Percentiles rank a stretch among this genome's conserved stretches.
Evolutionary conservation across 1,140 invertebrate species (phyloP).

Genomic region (Drosophila equinoxialis): DNA sequence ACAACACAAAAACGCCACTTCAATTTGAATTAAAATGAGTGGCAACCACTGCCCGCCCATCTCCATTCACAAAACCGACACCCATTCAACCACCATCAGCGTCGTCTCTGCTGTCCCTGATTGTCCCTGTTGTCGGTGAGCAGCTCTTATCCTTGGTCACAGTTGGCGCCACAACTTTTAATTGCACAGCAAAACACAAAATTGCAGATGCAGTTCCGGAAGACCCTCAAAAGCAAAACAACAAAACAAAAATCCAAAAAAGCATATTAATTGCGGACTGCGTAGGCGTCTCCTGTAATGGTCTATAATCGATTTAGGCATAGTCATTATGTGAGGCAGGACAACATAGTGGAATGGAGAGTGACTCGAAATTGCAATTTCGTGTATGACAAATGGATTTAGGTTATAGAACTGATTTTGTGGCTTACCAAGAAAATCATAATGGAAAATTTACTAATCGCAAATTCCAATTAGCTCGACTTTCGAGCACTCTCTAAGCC

Average conservation of each 20-base stretch:
- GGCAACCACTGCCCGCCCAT: constrained; percentile 19
- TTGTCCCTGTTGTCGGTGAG: background rate
- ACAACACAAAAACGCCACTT: constrained; percentile 79
- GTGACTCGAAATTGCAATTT: constrained; percentile 57
- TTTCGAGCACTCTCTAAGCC: background rate
- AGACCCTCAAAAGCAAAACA: constrained; percentile 34
- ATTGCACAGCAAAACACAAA: constrained; percentile 72
- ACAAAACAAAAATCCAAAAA: constrained; percentile 27
- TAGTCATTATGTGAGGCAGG: constrained; percentile 53
- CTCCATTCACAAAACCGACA: background rate
- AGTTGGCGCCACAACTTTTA: constrained; percentile 78
- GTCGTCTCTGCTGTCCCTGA: background rate
- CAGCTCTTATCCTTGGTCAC: constrained; percentile 51
- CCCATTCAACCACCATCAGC: background rate
- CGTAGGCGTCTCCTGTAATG: constrained; percentile 66
- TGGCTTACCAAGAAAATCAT: constrained; percentile 7
- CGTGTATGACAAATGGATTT: constrained; percentile 61
- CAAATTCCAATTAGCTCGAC: constrained; percentile 11
- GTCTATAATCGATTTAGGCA: constrained; percentile 76
- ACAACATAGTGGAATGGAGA: background rate
- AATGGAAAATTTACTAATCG: constrained; percentile 4
- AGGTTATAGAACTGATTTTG: constrained; percentile 22
- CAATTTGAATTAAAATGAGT: constrained; percentile 78
- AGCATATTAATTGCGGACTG: constrained; percentile 70
- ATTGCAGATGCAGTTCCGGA: constrained; percentile 55